These are phyloP conservation scores for Volucella inflata DNA, from an alignment of 2,888 invertebrate genomes.

Conservation along the genomic window DNA sequence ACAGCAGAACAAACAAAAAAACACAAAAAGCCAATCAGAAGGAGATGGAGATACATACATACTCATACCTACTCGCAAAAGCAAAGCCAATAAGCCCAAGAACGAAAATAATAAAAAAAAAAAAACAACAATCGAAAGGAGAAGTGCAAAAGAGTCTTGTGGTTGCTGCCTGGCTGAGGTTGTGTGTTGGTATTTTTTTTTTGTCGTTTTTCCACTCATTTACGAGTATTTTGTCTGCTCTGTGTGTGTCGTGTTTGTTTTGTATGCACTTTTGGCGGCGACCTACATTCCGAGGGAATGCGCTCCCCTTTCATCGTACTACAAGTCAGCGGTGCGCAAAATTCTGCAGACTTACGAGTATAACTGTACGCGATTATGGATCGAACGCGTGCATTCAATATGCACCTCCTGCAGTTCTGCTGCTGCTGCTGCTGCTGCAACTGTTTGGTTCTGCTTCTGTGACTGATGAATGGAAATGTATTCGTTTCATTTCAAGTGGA, in stretches of 20 bases:
- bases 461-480: conserved; percentile 59
- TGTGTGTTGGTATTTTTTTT: conserved; percentile 8
- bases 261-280: conserved; percentile 70
- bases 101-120: conserved; percentile 5
- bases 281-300: conserved; percentile 70
- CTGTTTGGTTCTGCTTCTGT: conserved; percentile 10
- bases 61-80: too few species aligned
- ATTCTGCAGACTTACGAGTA: conserved; percentile 24
- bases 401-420: conserved; percentile 11
- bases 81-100: conserved; percentile 19
- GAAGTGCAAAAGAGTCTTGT: conserved; percentile 66
- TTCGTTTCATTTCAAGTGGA: conserved; percentile 24
- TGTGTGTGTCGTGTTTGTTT: conserved; percentile 41
- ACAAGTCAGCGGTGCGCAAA: conserved; percentile 1
- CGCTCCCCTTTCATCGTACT: conserved; percentile 4
- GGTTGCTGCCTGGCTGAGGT: conserved; percentile 41
- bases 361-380: too few species aligned
- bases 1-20: conserved; percentile 10
- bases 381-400: conserved; percentile 24
- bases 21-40: conserved; percentile 41
- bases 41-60: background rate
- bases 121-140: conserved; percentile 55
- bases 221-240: conserved; percentile 46
- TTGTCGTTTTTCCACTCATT: conserved; percentile 4
- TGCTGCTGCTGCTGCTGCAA: background rate